These are phyloP conservation scores for Loripinus fragilis DNA, from an alignment of 2,888 invertebrate genomes.

Conservation along the genomic window DNA sequence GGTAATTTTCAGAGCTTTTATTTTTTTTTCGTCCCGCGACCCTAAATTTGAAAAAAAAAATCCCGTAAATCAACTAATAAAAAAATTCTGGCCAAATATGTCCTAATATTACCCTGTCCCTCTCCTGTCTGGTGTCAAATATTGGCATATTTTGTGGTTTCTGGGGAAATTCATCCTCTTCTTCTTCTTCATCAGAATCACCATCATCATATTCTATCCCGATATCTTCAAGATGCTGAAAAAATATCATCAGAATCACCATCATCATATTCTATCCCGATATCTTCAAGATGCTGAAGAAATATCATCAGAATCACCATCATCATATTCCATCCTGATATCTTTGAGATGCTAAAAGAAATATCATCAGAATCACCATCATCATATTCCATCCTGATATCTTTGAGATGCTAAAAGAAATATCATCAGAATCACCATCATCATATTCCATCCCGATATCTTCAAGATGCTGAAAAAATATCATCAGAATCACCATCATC, in stretches of 20 bases:
- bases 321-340: constrained; percentile 44
- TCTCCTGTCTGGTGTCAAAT: constrained; percentile 36
- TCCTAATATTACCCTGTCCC: constrained; percentile 36
- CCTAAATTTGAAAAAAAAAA: too few relatives aligned
- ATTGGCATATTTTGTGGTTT: not conserved
- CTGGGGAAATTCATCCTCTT: too few relatives aligned
- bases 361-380: constrained; percentile 17
- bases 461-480: too few relatives aligned
- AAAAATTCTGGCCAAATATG: too few relatives aligned
- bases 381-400: constrained; percentile 44
- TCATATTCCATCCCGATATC: too few relatives aligned
- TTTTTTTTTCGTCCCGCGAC: too few relatives aligned
- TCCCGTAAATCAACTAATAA: too few relatives aligned
- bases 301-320: constrained; percentile 15
- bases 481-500: too few relatives aligned
- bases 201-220: constrained; percentile 45
- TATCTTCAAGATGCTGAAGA: constrained; percentile 47
- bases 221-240: constrained; percentile 48
- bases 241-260: constrained; percentile 12
- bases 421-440: too few relatives aligned
- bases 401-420: too few relatives aligned
- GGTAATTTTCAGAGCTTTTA: too few relatives aligned
- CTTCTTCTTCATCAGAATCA: constrained; percentile 1
- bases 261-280: constrained; percentile 45
- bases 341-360: constrained; percentile 47